Evolutionary conservation across 2,888 invertebrate genomes (phyloP), one percentile per base, ranked within the genome.

Genomic region (Parasteatoda lunata): DNA sequence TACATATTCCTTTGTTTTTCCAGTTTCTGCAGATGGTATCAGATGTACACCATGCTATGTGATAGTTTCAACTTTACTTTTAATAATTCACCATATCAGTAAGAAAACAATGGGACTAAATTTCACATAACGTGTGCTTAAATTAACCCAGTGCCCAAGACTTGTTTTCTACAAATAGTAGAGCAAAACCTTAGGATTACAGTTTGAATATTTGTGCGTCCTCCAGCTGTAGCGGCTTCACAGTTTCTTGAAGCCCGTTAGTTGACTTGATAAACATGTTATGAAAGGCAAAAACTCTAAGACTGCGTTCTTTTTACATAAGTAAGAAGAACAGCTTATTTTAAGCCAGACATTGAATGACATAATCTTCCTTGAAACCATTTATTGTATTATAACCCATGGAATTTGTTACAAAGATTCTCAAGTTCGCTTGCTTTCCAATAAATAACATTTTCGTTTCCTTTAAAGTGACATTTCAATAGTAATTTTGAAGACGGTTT

Each of bases 101-200:
- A 59, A 75, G 51, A 76, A 79, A 54, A 8, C 49, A 9, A 51
- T 45, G 11, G 11, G 59, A 15, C 70, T 72, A 48, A 78, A 77
- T 30, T 15, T 52, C 47, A 85, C 84, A 64, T 85, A 85, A 85
- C 84, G 64, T 64, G 72, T 13, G 65, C 30, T 45, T 64, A 30
- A 51, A 59, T 65, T 70, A 71, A 79, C 11, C 49, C 59, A 84
- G 47, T 79, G 76, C 73, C 79, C 84, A 79, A 69, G 79, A 85
- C 70, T 15, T 79, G 76, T 79, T 85, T 85, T 79, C 77, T 85
- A 85, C 70, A 47, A 75, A 65, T 85, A 85, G 84, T 75, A 71
- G 75, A 75, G 68, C 65, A 79, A 65, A 64, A 78, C 75, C 68
- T n/a, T 72, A 49, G 47, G 47, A 73, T 13, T 65, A 73, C 79